Conservation (phyloP, 2,888 invertebrate genomes). For the Endotricha flammealis region DNA sequence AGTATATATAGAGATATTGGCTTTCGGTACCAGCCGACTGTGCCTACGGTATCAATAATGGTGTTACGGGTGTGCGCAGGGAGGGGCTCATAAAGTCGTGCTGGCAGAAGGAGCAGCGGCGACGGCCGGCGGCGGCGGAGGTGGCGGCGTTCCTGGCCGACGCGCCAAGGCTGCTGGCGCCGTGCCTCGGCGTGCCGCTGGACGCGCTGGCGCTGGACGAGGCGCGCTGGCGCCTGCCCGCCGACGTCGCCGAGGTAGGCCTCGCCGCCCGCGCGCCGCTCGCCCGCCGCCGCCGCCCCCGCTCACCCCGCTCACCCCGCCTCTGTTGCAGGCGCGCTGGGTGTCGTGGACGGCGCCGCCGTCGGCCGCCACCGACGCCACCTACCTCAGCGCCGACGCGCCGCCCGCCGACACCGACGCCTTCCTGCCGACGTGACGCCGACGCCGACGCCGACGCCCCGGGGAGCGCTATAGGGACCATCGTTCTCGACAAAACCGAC, state of each 20-base stretch:
- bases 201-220: slow-evolving; percentile 83
- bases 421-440: slow-evolving; percentile 25
- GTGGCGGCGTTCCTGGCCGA: slow-evolving; percentile 89
- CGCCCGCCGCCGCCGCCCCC: slow-evolving; percentile 23
- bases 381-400: slow-evolving; percentile 50
- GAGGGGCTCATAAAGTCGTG: slow-evolving; percentile 87
- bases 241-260: slow-evolving; percentile 37
- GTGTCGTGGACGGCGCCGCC: slow-evolving; percentile 52
- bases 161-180: slow-evolving; percentile 85
- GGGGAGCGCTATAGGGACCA: not conserved
- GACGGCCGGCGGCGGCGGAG: slow-evolving; percentile 86
- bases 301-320: no score
- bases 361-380: slow-evolving; percentile 50
- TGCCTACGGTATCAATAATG: not conserved
- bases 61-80: slow-evolving; percentile 60
- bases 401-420: slow-evolving; percentile 39
- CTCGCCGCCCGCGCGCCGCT: no score
- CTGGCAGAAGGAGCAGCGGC: slow-evolving; percentile 84
- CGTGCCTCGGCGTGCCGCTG: slow-evolving; percentile 87
- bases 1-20: no score
- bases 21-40: no score
- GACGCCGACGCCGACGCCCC: not conserved
- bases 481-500: not conserved
- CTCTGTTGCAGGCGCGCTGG: slow-evolving; percentile 49
- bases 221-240: slow-evolving; percentile 33